Evolutionary conservation across 2,797 vertebrate genomes (phyloP), one percentile per base, ranked within the genome.

Genomic region (Gymnodraco acuticeps): DNA sequence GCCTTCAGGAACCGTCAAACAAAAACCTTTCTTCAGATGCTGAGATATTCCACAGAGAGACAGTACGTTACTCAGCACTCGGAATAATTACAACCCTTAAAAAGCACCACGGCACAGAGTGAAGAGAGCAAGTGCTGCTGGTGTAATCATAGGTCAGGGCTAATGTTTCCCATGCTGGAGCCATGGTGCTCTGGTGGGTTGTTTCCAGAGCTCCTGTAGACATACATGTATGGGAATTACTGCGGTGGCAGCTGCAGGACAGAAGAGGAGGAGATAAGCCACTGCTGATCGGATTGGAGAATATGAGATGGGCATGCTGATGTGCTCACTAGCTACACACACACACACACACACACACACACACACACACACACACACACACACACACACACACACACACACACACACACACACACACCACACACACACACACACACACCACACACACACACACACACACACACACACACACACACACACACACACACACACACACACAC

Each of bases 261-360:
- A 89, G 80, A 89, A 84, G 83, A 86, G 90, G 79, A 90, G 84
- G 83, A 90, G 91, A 92, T 93, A 93, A 95, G 92, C 89, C 91
- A 61, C 76, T 86, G 88, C 87, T 94, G 92, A 94, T 92, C 93
- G 92, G 90, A 89, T 80, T 67, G 53, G 88, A 92, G 92, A 95
- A 93, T 81, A 89, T 90, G 92, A 95, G 93, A 85, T 51, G 67
- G 80, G 54, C 78, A 58, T 78, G 58, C 74, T 85, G 82, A 85
- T 63, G 73, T 78, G 73, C 73, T 77, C 71, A 65, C 65, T 33
- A 75, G 33, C 33, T 62, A 72, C 78, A 62, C 70, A 38, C 70
- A 67, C 31, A 33, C 31, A 23, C 62, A 72, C 78, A 62, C 70
- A 38, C 70, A 65, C 33, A 33, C 6, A 27, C 3, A 23, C 23